Evolutionary conservation across 2,888 invertebrate genomes (phyloP), one percentile per base, ranked within the genome.

Genomic region (Spodoptera exigua): DNA sequence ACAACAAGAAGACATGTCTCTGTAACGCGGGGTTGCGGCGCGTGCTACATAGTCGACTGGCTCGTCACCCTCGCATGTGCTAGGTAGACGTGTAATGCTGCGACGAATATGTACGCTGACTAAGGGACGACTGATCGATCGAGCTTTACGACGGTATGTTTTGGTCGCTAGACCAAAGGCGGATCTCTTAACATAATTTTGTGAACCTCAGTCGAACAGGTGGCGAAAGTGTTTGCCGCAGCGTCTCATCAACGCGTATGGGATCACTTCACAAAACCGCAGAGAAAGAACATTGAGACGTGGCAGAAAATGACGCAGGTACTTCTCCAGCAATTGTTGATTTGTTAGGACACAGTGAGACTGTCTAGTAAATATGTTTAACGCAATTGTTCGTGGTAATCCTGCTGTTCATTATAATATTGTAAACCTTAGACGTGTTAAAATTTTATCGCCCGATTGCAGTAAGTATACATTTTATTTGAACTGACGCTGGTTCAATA

Each of bases 231-330:
- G 95, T 99, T 99, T 96, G 95, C 96, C 93, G 97, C 98, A 87
- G 98, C 99, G 90, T 97, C 97, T 95, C 98, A 98, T 95, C 99
- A 99, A 96, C 98, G 98, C 95, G 98, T 98, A 94, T 99, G 99
- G 99, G 99, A 99, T 96, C 99, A 99, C 96, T 99, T 99, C 97
- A 98, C 98, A 95, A 99, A 99, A 96, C 98, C 99, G 83, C 99
- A 99, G 95, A 96, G 99, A 95, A 99, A 99, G 97, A 99, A 99
- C 96, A 98, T 99, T 95, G 98, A 99, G 95, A 96, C 97, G 90
- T 99, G 99, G 99, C 98, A 97, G 95, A 99, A 98, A 95, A 98
- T 98, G 95, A 97, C 98, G 67, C 96, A 97, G 98, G 99, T 99
- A 92, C 79, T 74, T 69, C 45, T 41, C 69, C 49, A 60, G 71